Base-by-base conservation (phyloP, 2,113 vertebrate species). In the Calyptomena viridis region DNA sequence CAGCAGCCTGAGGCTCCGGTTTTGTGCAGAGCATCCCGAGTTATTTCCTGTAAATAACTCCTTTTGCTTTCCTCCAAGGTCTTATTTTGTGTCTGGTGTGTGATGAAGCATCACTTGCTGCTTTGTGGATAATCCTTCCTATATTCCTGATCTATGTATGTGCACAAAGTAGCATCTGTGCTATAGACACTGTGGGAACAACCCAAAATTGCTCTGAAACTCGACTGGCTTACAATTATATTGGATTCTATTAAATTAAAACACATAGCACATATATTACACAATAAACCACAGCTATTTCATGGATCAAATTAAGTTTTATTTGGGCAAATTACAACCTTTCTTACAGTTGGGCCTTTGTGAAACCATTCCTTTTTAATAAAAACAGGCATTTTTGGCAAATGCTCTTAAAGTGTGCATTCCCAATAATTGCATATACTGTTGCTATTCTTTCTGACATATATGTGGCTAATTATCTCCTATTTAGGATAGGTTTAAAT, bases 281-380 rank as follows among this genome's bases (percentile, higher is more conserved):
- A 98, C 98, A 98, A 98, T 98, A 98, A 98, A 98, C 98, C 98
- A 96, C 98, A 98, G 98, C 97, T 98, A 98, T 98, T 98, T 98
- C 98, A 98, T 98, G 98, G 98, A 98, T 98, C 98, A 98, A 99
- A 99, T 99, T 99, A 99, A 98, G 98, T 98, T 96, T 98, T 97
- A 98, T 98, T 98, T 98, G 98, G 98, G 98, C 97, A 98, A 98
- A 98, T 98, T 98, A 98, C 98, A 98, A 98, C 98, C 97, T 98
- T 98, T 98, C 98, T 97, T 97, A 98, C 98, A 98, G 98, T 98
- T 97, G 97, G 98, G 96, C 98, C 98, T 98, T 98, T 98, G 98
- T 98, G 97, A 98, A 97, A 89, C 97, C 97, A 96, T 97, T 98
- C 96, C 97, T 98, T 99, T 99, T 99, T 98, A 98, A 98, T 98